Evolutionary conservation across 2,888 invertebrate genomes (phyloP), one percentile per base, ranked within the genome.

Genomic region (Antheraea assamensis): DNA sequence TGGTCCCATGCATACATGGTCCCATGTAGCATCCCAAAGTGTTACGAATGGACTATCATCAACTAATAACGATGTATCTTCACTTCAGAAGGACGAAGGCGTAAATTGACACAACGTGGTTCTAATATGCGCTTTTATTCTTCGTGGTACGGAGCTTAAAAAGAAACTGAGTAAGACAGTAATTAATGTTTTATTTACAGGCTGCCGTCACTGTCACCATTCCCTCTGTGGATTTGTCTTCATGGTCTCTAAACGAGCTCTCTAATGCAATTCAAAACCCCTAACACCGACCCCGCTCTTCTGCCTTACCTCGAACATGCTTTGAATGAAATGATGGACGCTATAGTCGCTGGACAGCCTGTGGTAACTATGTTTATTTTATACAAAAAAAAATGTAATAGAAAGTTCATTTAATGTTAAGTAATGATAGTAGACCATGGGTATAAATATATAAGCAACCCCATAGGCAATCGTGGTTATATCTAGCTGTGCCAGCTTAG

Each of bases 221-320:
- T n/a, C 82, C 85, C 55, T 81, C 89, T 2, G 75, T 83, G 27
- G 83, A 84, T 73, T 75, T 84, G 71, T 84, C 86, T 47, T 79
- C 80, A 71, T 87, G 89, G 91, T 84, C 84, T 3, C 78, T 87
- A 49, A 15, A 79, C 2, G 85, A 91, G 73, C 78, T 91, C 47
- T 82, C 86, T 24, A 74, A 73, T 0, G 91, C 90, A 49, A 79
- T 92, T 30, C 76, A 85, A 66, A 78, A 86, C 81, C 88, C 91
- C 3, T n/a, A 74, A 72, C 58, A 88, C 87, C 27, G 78, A 87
- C 76, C 81, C 87, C 3, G 83, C 80, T 7, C 77, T 88, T 2
- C 61, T 87, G 2, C 88, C 90, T 2, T 82, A 85, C 78, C 78
- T 91, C 30, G 86, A 87, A 72, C 75, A 80, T 3, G 91, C 88